Conservation (phyloP, 92 coral and sea anemone genomes). For the Blastomussa wellsi region DNA sequence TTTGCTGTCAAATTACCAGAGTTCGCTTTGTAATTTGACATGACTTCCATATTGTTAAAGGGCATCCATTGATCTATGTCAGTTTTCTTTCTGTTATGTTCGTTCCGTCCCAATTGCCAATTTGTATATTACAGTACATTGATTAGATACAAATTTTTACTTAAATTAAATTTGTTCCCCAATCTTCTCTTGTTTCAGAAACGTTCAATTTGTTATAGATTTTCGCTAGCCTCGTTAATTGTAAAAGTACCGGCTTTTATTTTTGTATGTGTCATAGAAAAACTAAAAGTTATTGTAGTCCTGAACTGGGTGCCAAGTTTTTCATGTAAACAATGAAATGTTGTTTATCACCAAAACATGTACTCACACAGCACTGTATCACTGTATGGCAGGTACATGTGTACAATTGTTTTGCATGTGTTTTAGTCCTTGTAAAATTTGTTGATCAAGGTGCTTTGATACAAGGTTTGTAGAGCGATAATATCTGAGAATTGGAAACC, state of each 20-base stretch:
- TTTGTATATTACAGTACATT: neutral
- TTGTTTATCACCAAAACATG: neutral
- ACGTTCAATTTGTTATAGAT: conserved; percentile 1
- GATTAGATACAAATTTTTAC: neutral
- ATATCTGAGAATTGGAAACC: neutral
- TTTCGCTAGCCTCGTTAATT: neutral
- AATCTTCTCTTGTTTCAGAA: neutral
- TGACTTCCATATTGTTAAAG: neutral
- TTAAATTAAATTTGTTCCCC: neutral
- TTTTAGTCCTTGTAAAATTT: neutral
- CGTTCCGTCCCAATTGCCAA: neutral
- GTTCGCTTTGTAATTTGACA: neutral
- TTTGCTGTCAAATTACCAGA: conserved; percentile 1
- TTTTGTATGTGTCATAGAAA: neutral
- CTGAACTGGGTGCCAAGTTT: neutral
- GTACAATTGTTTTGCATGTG: too few relatives aligned
- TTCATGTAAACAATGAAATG: neutral
- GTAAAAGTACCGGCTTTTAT: neutral
- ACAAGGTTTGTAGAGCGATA: too few relatives aligned
- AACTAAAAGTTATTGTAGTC: neutral
- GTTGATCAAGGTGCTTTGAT: neutral
- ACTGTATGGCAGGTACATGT: neutral
- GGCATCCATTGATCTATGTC: too few relatives aligned
- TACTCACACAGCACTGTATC: neutral
- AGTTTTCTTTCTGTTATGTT: neutral